Base-by-base conservation (phyloP, 2,113 vertebrate genomes). In the Promerops cafer region DNA sequence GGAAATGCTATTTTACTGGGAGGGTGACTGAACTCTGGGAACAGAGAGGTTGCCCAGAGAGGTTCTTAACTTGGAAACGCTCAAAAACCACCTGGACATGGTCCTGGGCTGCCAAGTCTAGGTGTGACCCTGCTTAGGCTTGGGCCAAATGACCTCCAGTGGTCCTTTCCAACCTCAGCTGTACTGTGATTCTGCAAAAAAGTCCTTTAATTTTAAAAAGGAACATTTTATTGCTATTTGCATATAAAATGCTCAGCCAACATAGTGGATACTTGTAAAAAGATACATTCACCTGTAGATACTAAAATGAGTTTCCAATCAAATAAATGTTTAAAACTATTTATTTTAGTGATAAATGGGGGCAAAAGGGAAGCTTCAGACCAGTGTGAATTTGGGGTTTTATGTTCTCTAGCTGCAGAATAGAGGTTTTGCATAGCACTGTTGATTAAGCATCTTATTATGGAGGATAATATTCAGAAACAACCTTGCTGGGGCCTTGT, bases 71-170 rank as follows among this genome's bases (percentile, higher is more conserved):
- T 20, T 90, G 49, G 57, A 59, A 50, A 37, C 35, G 30, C 8
- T 39, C 10, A 3, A 45, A 86, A 83, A 39, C 7, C 3, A 1
- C 9, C 14, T 81, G 37, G 12, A 4, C 6, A 1, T 3, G 5
- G 18, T 52, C 30, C 6, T 69, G 70, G 42, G 26, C n/a, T 61
- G 11, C 14, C 1, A 6, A 2, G 19, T 70, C 1, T 53, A 11
- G 12, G 14, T 78, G 50, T 61, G 49, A 31, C 59, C 13, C 16
- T 63, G 56, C 13, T 56, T 20, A 17, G 12, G 10, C 3, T 81
- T 31, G 37, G 37, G 59, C 52, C 37, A 83, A 4, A 14, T 71
- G 14, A 60, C 6, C 7, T 74, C 33, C 60, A 69, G 77, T 65
- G 54, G 18, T 80, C 16, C 21, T 17, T 87, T 50, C 45, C 28